phyloP scores from a whole-genome alignment of 2,888 invertebrate species.

The Ochropleura leucogaster region DNA sequence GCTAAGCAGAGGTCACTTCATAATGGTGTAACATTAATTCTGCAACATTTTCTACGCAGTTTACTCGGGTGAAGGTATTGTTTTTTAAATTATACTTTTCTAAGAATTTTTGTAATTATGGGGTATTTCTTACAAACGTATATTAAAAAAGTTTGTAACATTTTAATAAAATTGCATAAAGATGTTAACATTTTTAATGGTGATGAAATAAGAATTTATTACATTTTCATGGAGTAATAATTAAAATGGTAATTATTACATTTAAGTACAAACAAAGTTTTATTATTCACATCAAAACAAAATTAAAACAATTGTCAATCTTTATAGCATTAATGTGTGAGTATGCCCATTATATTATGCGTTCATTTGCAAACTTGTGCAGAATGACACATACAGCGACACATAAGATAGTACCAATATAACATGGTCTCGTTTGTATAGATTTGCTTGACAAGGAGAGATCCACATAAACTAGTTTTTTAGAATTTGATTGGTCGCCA shows the following conservation, averaged over 20 bases:
- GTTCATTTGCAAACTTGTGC: background rate
- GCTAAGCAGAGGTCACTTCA: constrained; percentile 9
- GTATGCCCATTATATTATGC: background rate
- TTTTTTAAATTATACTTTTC: constrained; percentile 1
- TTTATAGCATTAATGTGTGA: constrained; percentile 11
- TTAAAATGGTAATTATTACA: constrained; percentile 40
- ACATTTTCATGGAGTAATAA: constrained; percentile 22
- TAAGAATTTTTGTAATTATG: constrained; percentile 32
- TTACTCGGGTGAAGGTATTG: constrained; percentile 6
- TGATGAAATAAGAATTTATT: constrained; percentile 38
- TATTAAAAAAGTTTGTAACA: constrained; percentile 11
- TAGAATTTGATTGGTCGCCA: too few species aligned
- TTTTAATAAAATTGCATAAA: constrained; percentile 34
- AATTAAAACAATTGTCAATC: constrained; percentile 42
- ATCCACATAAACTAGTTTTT: too few species aligned
- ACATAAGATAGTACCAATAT: too few species aligned
- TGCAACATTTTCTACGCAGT: constrained; percentile 38
- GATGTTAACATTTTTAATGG: constrained; percentile 33
- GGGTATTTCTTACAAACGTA: constrained; percentile 15
- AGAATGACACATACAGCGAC: background rate
- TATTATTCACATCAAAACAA: constrained; percentile 47
- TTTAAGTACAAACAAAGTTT: constrained; percentile 23
- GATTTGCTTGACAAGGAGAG: too few species aligned
- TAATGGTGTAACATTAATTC: constrained; percentile 10
- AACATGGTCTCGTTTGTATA: too few species aligned